Evolutionary conservation across 2,113 vertebrate species (phyloP).

Genomic region (Apodemus sylvaticus): DNA sequence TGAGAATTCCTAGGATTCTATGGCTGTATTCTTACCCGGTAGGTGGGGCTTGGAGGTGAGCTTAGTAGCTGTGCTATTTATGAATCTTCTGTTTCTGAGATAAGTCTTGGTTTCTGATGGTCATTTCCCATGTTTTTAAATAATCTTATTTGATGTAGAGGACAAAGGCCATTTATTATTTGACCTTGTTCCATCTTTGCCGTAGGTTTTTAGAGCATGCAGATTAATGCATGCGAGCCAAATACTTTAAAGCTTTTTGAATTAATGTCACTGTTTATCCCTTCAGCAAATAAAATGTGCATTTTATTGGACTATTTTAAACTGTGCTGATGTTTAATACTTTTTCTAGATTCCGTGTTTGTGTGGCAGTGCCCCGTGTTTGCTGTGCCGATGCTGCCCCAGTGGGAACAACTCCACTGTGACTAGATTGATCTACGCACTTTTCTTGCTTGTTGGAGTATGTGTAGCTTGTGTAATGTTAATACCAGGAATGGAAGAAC

Average conservation of each 20-base stretch:
- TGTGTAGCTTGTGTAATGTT: conserved; percentile 95
- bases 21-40: not conserved
- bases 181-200: not conserved
- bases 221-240: conserved; percentile 11
- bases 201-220: not conserved
- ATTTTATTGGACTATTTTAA: not conserved
- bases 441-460: conserved; percentile 95
- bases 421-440: conserved; percentile 95
- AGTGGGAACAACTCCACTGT: conserved; percentile 98
- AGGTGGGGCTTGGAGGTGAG: not conserved
- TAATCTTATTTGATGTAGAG: not conserved
- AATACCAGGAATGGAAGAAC: conserved; percentile 97
- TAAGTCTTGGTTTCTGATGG: not conserved
- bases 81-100: not conserved
- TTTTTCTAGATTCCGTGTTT: conserved; percentile 93
- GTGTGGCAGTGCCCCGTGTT: conserved; percentile 96
- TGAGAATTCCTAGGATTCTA: conserved; percentile 9
- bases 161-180: not conserved
- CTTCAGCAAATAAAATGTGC: not conserved
- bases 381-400: conserved; percentile 97
- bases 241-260: not conserved
- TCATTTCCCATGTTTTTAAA: not conserved
- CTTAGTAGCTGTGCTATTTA: not conserved
- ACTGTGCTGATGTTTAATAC: not conserved
- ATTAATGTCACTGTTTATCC: not conserved